phyloP scores from a whole-genome alignment of 2,797 vertebrate genomes.

The Sphenodon punctatus region DNA sequence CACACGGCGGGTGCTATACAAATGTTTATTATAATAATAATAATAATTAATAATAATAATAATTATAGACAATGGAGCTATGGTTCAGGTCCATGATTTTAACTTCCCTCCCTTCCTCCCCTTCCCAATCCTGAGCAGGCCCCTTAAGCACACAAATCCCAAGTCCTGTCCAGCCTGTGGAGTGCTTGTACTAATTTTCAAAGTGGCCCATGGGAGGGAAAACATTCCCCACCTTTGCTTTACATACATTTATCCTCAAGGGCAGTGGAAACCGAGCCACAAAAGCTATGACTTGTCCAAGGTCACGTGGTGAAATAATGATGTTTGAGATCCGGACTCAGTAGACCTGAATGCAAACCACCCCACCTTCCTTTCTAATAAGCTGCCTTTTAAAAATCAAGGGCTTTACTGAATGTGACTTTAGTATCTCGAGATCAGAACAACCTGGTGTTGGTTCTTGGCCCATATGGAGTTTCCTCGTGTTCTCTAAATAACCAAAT shows the following conservation, averaged over 20 bases:
- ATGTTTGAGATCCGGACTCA: background rate
- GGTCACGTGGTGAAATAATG: rapidly evolving
- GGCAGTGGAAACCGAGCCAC: background rate
- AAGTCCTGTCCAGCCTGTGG: too few relatives aligned
- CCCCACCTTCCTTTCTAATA: background rate
- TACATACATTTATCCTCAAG: background rate
- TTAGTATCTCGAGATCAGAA: background rate
- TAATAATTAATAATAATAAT: too few relatives aligned
- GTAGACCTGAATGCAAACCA: background rate
- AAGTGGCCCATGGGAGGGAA: too few relatives aligned
- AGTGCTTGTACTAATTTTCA: too few relatives aligned
- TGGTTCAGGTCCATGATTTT: too few relatives aligned
- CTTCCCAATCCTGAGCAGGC: too few relatives aligned
- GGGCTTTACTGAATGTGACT: background rate
- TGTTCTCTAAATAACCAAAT: background rate
- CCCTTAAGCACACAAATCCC: too few relatives aligned
- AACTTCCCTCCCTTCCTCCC: too few relatives aligned
- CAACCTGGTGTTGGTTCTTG: background rate
- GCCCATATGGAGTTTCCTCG: background rate
- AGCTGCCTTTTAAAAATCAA: background rate
- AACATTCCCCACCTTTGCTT: too few relatives aligned
- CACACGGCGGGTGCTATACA: too few relatives aligned
- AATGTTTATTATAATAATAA: too few relatives aligned
- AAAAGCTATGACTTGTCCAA: background rate
- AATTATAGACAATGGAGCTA: too few relatives aligned